phyloP scores from a whole-genome alignment of 2,797 vertebrate genomes.

The Danio tinwini region DNA sequence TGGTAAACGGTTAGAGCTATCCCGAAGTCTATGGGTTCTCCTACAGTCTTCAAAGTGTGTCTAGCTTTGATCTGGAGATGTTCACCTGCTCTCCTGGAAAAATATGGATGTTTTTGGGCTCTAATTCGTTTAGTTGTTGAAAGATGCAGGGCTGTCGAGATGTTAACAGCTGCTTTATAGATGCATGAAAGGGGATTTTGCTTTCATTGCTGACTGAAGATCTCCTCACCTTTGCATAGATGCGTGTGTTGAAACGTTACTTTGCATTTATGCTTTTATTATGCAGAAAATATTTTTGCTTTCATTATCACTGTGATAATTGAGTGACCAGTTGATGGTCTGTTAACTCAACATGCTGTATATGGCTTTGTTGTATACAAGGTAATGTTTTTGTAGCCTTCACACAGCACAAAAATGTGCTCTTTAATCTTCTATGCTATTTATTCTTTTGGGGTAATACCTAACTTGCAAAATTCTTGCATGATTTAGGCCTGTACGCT shows the following conservation, averaged over 20 bases:
- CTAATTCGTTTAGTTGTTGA: neutral
- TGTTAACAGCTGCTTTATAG: slow-evolving; percentile 8
- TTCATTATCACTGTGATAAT: too few relatives aligned
- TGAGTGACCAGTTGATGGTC: neutral
- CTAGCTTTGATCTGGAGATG: slow-evolving; percentile 17
- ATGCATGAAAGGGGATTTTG: slow-evolving; percentile 1
- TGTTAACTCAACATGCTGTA: neutral
- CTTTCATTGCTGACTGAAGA: neutral
- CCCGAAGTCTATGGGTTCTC: slow-evolving; percentile 14
- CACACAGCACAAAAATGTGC: neutral
- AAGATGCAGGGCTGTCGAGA: neutral
- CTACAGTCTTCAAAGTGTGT: slow-evolving; percentile 20
- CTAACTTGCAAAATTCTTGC: slow-evolving; percentile 47
- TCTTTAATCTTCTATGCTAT: slow-evolving; percentile 22
- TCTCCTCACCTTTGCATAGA: slow-evolving; percentile 8
- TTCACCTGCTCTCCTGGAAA: slow-evolving; percentile 23
- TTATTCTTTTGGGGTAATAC: slow-evolving; percentile 38
- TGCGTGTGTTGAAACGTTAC: neutral
- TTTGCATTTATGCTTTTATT: slow-evolving; percentile 11
- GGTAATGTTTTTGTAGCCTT: neutral
- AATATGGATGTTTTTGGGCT: neutral
- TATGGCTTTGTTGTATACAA: slow-evolving; percentile 1
- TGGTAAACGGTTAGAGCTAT: slow-evolving; percentile 29
- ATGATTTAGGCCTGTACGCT: slow-evolving; percentile 46
- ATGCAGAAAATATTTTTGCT: neutral